Percentiles rank a stretch among this genome's conserved stretches.
phyloP scores from a whole-genome alignment of 2,888 invertebrate genomes.

The Ennomos fuscantarius region DNA sequence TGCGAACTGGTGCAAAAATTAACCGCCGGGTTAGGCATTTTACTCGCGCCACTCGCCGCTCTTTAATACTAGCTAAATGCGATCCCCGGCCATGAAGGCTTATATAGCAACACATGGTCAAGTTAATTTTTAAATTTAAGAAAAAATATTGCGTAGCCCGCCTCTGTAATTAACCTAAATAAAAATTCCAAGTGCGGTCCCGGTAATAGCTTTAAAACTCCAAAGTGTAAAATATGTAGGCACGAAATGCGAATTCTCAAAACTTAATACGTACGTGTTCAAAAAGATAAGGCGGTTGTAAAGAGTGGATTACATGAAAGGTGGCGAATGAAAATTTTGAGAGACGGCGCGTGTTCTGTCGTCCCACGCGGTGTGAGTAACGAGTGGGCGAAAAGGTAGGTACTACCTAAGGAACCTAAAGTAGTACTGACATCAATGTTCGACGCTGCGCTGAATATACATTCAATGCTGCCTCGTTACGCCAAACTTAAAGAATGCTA shows the following conservation, averaged over 20 bases:
- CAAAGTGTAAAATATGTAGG: slow-evolving; percentile 23
- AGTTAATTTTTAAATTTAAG: slow-evolving; percentile 71
- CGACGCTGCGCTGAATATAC: slow-evolving; percentile 21
- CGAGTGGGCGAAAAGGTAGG: slow-evolving; percentile 56
- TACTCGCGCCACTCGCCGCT: slow-evolving; percentile 46
- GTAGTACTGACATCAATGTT: slow-evolving; percentile 63
- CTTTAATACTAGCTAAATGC: slow-evolving; percentile 66
- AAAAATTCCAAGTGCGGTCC: slow-evolving; percentile 50
- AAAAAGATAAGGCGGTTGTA: slow-evolving; percentile 54
- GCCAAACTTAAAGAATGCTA: slow-evolving; percentile 56
- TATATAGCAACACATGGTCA: slow-evolving; percentile 66
- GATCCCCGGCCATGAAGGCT: slow-evolving; percentile 59
- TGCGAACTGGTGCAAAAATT: slow-evolving; percentile 64
- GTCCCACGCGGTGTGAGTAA: slow-evolving; percentile 50
- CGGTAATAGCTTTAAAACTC: slow-evolving; percentile 48
- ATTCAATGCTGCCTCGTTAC: slow-evolving; percentile 55
- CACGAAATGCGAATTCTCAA: slow-evolving; percentile 45
- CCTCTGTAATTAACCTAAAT: slow-evolving; percentile 58
- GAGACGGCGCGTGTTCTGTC: slow-evolving; percentile 50
- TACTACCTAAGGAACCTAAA: too few relatives aligned
- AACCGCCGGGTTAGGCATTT: slow-evolving; percentile 71
- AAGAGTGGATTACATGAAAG: slow-evolving; percentile 57
- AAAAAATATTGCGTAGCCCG: slow-evolving; percentile 57
- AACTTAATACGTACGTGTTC: slow-evolving; percentile 54
- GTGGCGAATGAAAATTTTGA: slow-evolving; percentile 62